Evolutionary conservation across 1,140 invertebrate species (phyloP), one percentile per base, ranked within the genome.

Genomic region (Drosophila sp.): DNA sequence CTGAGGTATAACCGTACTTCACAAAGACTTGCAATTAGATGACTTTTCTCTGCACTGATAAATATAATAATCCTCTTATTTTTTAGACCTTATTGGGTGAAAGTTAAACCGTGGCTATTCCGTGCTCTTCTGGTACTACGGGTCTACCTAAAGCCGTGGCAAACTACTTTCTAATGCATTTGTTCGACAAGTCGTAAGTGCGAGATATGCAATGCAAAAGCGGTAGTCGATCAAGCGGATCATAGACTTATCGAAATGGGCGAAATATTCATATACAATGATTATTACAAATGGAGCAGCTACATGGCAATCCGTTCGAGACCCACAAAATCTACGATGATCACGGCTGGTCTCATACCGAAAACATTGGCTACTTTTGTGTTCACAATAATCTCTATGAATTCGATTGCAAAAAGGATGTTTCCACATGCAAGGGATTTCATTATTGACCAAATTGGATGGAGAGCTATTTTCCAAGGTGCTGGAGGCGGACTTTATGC

Each of bases 121-220:
- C 93, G 0, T 93, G 85, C 58, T 94, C 96, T 0, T 96, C 95
- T 63, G 96, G 96, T 10, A 97, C 96, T 4, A 97, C 96, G 44
- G 96, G 96, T 57, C 82, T 95, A 38, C 96, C 96, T 1, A 97
- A 97, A 92, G 96, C 96, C 91, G 90, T 96, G 3, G 95, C 96
- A 1, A 96, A 96, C 50, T 75, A 66, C 35, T 80, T 66, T 7
- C 55, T 87, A 2, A 68, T 87, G 10, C 68, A 75, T 57, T 68
- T 78, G 0, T 67, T 54, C 60, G 66, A 89, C 80, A 23, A 60
- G 72, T 38, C n/a, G 41, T 17, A 3, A 7, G 3, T 5, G 0
- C 23, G 17, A 6, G 5, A 11, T 23, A 23, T 7, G 17, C 11
- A n/a, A 41, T 1, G 11, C 3, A 41, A n/a, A 3, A 41, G 54